Conservation (phyloP, 2,888 invertebrate genomes). For the Urechis unicinctus region DNA sequence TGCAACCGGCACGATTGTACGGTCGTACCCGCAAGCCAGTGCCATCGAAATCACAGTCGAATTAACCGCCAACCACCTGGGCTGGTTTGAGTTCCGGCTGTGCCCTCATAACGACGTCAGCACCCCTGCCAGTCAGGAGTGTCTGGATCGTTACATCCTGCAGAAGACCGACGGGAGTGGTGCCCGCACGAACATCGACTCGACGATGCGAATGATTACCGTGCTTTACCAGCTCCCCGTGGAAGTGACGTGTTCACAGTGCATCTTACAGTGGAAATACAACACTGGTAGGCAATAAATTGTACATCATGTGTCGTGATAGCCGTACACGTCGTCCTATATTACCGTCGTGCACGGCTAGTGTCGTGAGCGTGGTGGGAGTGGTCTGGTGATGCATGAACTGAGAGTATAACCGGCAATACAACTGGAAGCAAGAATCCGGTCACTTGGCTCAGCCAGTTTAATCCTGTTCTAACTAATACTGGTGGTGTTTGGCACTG, state of each 20-base stretch:
- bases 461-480: no score
- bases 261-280: constrained; percentile 23
- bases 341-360: no score
- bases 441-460: no score
- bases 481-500: no score
- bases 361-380: no score
- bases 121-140: constrained; percentile 7
- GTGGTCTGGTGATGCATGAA: no score
- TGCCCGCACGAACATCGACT: constrained; percentile 2
- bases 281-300: constrained; percentile 22
- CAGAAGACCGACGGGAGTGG: constrained; percentile 11
- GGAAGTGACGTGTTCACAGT: constrained; percentile 15
- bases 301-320: no score
- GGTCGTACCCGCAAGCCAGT: constrained; percentile 6
- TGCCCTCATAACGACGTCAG: constrained; percentile 13
- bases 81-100: constrained; percentile 20
- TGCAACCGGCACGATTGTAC: constrained; percentile 15
- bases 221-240: constrained; percentile 7
- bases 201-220: background rate
- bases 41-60: constrained; percentile 7
- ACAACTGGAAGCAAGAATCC: no score
- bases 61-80: constrained; percentile 18
- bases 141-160: constrained; percentile 14
- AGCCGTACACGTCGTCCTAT: no score
- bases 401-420: no score